These are phyloP conservation scores for Zoanthus gigantus DNA, from an alignment of 92 coral and sea anemone species.

Conservation along the genomic window DNA sequence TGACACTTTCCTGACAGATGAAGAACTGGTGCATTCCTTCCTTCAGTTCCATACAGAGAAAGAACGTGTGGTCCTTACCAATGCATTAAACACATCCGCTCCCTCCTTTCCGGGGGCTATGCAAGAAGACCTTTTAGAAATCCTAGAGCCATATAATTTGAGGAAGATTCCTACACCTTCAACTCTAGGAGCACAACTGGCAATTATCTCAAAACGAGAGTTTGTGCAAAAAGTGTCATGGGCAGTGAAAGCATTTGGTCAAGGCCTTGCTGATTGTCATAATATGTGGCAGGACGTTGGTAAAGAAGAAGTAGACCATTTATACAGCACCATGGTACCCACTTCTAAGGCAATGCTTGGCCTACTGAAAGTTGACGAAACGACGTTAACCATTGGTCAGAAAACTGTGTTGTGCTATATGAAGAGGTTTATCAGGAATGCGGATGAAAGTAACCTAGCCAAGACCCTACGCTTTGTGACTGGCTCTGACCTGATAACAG, in stretches of 20 bases:
- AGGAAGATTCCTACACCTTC: conserved; percentile 49
- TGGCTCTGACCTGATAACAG: conserved; percentile 57
- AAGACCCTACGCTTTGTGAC: conserved; percentile 56
- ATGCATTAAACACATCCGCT: conserved; percentile 39
- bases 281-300: conserved; percentile 48
- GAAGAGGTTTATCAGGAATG: conserved; percentile 57
- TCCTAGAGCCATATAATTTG: conserved; percentile 50
- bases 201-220: conserved; percentile 38
- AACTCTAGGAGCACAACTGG: conserved; percentile 37
- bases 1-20: conserved; percentile 43
- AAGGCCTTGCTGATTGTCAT: conserved; percentile 50
- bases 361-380: neutral
- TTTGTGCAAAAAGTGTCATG: conserved; percentile 45
- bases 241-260: conserved; percentile 44
- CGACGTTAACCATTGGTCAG: conserved; percentile 41
- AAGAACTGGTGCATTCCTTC: conserved; percentile 50
- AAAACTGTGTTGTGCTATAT: conserved; percentile 45
- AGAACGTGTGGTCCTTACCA: conserved; percentile 42
- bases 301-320: conserved; percentile 32
- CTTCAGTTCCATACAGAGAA: conserved; percentile 52
- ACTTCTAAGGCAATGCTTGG: conserved; percentile 1
- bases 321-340: conserved; percentile 41
- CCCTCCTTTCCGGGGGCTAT: conserved; percentile 39
- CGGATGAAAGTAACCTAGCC: conserved; percentile 39
- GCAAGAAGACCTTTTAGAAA: conserved; percentile 29